phyloP scores from a whole-genome alignment of 2,888 invertebrate species.

The Drosophila falleni region DNA sequence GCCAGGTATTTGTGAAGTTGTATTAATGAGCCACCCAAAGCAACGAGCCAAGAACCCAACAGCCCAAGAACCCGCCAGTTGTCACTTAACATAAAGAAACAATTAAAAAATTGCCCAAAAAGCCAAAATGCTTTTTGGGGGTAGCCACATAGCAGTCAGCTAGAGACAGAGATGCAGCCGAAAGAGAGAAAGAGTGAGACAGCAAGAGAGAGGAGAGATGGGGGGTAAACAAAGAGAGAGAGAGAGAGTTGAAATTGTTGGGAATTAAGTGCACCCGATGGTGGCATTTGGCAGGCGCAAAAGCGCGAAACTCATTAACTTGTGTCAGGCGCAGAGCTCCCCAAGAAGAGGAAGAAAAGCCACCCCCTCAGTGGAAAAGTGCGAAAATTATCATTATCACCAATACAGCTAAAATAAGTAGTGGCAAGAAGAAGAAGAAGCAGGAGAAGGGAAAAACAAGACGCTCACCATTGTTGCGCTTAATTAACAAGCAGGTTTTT shows the following conservation, averaged over 20 bases:
- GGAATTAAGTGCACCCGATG: constrained; percentile 78
- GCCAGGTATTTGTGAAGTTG: constrained; percentile 65
- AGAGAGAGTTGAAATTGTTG: constrained; percentile 37
- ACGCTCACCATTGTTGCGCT: constrained; percentile 79
- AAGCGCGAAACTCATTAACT: constrained; percentile 80
- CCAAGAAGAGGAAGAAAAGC: constrained; percentile 20
- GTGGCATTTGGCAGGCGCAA: constrained; percentile 75
- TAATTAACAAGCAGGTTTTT: constrained; percentile 76
- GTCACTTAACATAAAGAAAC: constrained; percentile 84
- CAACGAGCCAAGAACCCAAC: background rate
- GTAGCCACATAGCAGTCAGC: constrained; percentile 77
- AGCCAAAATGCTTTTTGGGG: constrained; percentile 76
- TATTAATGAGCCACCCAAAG: constrained; percentile 61
- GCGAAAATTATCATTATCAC: constrained; percentile 84
- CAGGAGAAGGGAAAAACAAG: constrained; percentile 9
- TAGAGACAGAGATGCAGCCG: constrained; percentile 21
- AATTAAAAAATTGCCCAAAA: constrained; percentile 81
- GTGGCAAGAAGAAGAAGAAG: constrained; percentile 2
- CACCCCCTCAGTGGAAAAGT: constrained; percentile 59
- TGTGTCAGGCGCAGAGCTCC: constrained; percentile 69
- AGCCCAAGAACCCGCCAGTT: constrained; percentile 35
- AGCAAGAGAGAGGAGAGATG: constrained; percentile 3
- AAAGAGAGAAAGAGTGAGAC: constrained; percentile 4
- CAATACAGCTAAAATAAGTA: constrained; percentile 56
- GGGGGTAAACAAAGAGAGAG: background rate